Conservation (phyloP, 2,888 invertebrate genomes). For the Cataglyphis altisquamis region DNA sequence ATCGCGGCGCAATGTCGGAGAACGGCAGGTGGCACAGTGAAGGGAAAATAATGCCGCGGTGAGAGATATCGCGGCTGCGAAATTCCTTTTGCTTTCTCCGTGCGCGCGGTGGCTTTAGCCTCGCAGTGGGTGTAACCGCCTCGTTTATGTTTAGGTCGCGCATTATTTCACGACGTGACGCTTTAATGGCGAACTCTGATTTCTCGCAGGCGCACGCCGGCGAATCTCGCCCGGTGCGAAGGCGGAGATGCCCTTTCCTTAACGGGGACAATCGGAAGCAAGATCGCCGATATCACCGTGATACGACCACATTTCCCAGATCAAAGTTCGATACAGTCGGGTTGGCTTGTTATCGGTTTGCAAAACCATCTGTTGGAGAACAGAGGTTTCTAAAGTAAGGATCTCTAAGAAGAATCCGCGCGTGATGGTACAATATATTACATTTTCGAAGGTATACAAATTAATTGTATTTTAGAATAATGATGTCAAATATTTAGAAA, state of each 20-base stretch:
- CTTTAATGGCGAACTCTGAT: constrained; percentile 71
- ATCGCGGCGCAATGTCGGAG: constrained; percentile 74
- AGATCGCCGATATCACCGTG: constrained; percentile 30
- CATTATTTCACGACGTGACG: constrained; percentile 74
- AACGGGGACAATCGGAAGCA: constrained; percentile 40
- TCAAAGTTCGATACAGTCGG: constrained; percentile 4
- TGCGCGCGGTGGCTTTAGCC: constrained; percentile 63
- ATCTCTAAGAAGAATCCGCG: not conserved
- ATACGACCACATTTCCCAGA: constrained; percentile 8
- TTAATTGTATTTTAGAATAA: not conserved
- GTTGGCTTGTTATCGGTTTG: not conserved
- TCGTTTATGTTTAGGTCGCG: constrained; percentile 68
- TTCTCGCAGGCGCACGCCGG: constrained; percentile 54
- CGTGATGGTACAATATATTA: too few species aligned
- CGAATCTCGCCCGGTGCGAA: constrained; percentile 18
- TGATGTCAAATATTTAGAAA: not conserved
- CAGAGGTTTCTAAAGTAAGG: not conserved
- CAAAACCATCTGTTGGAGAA: not conserved
- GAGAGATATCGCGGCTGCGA: constrained; percentile 72
- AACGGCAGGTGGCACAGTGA: constrained; percentile 75
- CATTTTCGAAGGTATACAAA: not conserved
- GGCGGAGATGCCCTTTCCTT: constrained; percentile 20
- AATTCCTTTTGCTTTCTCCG: constrained; percentile 77
- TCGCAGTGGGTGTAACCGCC: constrained; percentile 71
- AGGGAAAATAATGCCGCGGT: constrained; percentile 74